phyloP scores from a whole-genome alignment of 1,140 invertebrate species.

The Caerostris darwini region DNA sequence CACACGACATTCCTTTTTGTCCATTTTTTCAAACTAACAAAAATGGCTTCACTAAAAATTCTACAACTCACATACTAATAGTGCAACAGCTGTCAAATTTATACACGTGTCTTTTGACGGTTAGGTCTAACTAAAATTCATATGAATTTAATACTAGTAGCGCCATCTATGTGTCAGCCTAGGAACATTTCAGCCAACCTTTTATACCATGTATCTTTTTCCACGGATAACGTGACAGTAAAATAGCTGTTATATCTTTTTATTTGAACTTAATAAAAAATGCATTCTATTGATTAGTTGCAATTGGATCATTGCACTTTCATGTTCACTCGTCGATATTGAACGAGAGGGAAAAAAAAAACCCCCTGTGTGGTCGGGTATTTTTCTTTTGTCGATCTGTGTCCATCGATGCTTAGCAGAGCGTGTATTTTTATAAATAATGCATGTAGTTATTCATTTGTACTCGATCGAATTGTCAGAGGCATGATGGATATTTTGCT shows the following conservation, averaged over 20 bases:
- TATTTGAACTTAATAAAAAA: not conserved
- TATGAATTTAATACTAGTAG: too few species aligned
- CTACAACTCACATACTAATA: too few species aligned
- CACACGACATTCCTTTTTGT: too few species aligned
- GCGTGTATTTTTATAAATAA: not conserved
- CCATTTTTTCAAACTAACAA: too few species aligned
- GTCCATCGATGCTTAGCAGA: not conserved
- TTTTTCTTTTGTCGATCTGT: not conserved
- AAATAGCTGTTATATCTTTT: not conserved
- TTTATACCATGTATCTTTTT: too few species aligned
- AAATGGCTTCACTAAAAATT: too few species aligned
- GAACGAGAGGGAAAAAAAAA: not conserved
- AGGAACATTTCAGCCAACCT: too few species aligned
- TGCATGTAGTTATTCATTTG: not conserved
- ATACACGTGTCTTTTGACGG: too few species aligned
- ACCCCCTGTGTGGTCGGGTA: not conserved
- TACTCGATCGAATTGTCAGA: not conserved
- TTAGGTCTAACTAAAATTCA: too few species aligned
- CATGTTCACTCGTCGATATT: not conserved
- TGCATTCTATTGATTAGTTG: not conserved
- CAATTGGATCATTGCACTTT: constrained; percentile 6
- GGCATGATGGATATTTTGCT: not conserved
- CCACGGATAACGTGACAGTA: too few species aligned
- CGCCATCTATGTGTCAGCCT: too few species aligned
- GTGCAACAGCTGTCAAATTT: too few species aligned